Base-by-base conservation (phyloP, 2,797 vertebrate species). In the Notolepis coatsorum region DNA sequence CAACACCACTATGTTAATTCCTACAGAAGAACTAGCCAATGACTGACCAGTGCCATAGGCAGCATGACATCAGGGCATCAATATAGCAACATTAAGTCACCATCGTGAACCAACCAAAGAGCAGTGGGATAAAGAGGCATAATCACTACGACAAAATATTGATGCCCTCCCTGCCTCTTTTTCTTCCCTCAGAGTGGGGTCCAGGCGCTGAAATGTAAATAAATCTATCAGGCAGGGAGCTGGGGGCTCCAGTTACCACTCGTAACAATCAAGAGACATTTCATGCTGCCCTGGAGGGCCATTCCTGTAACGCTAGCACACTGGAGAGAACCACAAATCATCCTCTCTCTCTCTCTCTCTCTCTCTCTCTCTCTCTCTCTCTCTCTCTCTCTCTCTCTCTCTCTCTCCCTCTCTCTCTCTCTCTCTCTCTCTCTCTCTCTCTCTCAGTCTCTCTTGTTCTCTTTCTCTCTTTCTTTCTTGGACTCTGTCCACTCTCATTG, bases 231-330 rank as follows among this genome's bases (percentile, higher is more conserved):
- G 85, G 77, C 77, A 74, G 86, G 82, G 76, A 87, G 88, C 77
- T 46, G 74, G 56, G 81, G 85, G 87, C 88, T 93, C 89, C 80
- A 27, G 84, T 92, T 91, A 88, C 92, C 88, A 85, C 89, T 92
- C 89, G 78, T 74, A 77, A 92, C 91, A 91, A 92, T 91, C 91
- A 91, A 84, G 79, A 91, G 88, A 80, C 84, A 87, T 92, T 92
- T 92, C 90, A 93, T 89, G 82, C 82, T 83, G 89, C 92, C 93
- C 93, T 88, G 78, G 93, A 92, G 92, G 85, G 79, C 86, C 89
- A 88, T 94, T 93, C 86, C 85, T 87, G 90, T 92, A 92, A 93
- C 78, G 88, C 88, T 88, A 88, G 87, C 76, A 81, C 82, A 74
- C 84, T 80, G 82, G 84, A 91, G 88, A 92, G 84, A 85, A 79